These are phyloP conservation scores for Apodemus agrarius DNA, from an alignment of 2,797 vertebrate species.

Conservation along the genomic window DNA sequence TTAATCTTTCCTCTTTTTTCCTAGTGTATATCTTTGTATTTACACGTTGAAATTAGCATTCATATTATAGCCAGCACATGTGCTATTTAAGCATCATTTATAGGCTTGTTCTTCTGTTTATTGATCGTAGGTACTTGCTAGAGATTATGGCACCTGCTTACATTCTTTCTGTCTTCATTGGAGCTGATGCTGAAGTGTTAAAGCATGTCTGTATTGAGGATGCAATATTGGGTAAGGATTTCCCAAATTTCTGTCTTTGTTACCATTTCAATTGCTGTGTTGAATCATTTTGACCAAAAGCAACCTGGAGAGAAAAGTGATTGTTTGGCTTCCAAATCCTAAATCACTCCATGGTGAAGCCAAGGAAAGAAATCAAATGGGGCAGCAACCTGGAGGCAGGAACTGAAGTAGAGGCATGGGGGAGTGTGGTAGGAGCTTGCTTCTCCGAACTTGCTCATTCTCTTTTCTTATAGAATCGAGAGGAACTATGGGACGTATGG, in stretches of 20 bases:
- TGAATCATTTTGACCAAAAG: background rate
- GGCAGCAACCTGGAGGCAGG: background rate
- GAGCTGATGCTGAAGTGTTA: background rate
- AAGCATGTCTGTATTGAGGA: background rate
- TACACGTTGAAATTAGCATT: background rate
- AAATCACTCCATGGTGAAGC: background rate
- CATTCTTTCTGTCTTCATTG: background rate
- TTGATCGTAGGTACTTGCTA: background rate
- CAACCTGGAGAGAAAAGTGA: background rate
- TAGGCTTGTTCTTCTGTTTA: background rate
- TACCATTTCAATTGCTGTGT: background rate
- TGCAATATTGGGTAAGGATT: background rate
- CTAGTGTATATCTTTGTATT: background rate
- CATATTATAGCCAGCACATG: background rate
- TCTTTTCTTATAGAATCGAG: background rate
- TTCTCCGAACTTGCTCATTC: background rate
- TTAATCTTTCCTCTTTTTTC: background rate
- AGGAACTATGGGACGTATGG: too few relatives aligned
- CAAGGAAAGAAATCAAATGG: background rate
- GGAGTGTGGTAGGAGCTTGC: background rate
- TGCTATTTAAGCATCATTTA: background rate
- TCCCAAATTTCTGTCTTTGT: background rate
- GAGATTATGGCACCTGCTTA: background rate
- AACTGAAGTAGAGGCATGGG: background rate
- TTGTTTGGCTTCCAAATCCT: background rate